phyloP scores from a whole-genome alignment of 2,888 invertebrate genomes.

The Zygaena filipendulae region DNA sequence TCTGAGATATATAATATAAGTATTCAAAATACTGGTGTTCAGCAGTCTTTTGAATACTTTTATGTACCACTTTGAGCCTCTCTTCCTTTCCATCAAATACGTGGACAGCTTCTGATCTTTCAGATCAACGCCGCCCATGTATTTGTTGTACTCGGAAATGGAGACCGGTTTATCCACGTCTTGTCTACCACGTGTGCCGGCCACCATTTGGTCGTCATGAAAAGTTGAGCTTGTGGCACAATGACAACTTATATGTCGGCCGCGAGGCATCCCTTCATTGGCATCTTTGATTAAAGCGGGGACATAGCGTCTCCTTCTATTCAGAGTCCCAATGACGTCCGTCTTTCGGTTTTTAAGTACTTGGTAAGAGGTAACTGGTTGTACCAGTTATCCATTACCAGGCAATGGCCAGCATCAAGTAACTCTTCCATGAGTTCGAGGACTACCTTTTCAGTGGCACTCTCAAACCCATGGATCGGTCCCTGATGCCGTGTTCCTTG shows the following conservation, averaged over 20 bases:
- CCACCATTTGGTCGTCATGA: too few species aligned
- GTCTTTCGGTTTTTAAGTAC: conserved; percentile 1
- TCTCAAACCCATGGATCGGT: conserved; percentile 14
- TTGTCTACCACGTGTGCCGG: background rate
- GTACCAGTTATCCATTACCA: conserved; percentile 18
- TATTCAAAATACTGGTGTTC: conserved; percentile 6
- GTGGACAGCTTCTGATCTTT: conserved; percentile 19
- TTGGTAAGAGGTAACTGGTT: conserved; percentile 6
- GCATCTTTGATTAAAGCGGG: conserved; percentile 7
- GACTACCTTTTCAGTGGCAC: conserved; percentile 18
- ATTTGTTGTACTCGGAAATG: conserved; percentile 17
- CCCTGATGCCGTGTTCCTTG: conserved; percentile 11
- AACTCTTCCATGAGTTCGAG: conserved; percentile 14
- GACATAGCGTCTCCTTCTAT: conserved; percentile 3
- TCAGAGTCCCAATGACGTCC: conserved; percentile 10
- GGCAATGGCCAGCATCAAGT: conserved; percentile 17
- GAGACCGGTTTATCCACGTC: background rate
- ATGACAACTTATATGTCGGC: conserved; percentile 4
- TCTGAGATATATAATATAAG: conserved; percentile 8
- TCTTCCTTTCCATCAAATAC: conserved; percentile 17
- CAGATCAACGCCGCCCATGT: conserved; percentile 18
- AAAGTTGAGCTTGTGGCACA: conserved; percentile 11
- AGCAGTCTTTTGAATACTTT: conserved; percentile 7
- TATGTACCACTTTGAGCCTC: conserved; percentile 7
- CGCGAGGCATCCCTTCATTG: conserved; percentile 1